Conservation (phyloP, 2,113 vertebrate genomes). For the Macaca nemestrina region DNA sequence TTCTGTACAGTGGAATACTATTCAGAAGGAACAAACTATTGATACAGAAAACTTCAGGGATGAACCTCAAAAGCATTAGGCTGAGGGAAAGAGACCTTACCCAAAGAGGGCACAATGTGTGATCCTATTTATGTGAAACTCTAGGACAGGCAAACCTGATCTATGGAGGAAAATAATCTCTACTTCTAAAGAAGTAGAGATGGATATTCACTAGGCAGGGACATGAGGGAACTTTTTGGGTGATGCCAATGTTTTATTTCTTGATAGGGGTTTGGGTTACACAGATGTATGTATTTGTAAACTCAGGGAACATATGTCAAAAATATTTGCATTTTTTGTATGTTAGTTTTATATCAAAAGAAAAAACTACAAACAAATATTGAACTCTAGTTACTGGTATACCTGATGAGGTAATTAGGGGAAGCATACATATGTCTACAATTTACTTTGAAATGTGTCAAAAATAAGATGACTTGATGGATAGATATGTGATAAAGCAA, state of each 20-base stretch:
- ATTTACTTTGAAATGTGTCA: constrained; percentile 18
- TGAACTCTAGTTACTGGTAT: neutral
- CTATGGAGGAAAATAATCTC: neutral
- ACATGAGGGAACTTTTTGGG: neutral
- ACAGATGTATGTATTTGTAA: neutral
- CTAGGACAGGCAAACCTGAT: neutral
- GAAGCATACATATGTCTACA: neutral
- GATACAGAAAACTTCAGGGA: neutral
- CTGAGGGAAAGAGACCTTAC: neutral
- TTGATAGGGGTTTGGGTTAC: neutral
- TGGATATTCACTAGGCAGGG: neutral
- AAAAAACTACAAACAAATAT: neutral
- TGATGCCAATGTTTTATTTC: neutral
- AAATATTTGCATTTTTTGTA: neutral
- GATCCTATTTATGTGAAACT: neutral
- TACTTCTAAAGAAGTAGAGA: neutral
- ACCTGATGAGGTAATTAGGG: neutral
- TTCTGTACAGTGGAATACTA: neutral
- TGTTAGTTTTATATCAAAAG: neutral
- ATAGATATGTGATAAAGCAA: neutral
- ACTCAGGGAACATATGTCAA: neutral
- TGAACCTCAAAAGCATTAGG: neutral
- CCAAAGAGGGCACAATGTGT: neutral
- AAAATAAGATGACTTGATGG: neutral
- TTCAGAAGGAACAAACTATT: neutral